Conservation (phyloP, 2,888 invertebrate genomes). For the Lobophora halterata region DNA sequence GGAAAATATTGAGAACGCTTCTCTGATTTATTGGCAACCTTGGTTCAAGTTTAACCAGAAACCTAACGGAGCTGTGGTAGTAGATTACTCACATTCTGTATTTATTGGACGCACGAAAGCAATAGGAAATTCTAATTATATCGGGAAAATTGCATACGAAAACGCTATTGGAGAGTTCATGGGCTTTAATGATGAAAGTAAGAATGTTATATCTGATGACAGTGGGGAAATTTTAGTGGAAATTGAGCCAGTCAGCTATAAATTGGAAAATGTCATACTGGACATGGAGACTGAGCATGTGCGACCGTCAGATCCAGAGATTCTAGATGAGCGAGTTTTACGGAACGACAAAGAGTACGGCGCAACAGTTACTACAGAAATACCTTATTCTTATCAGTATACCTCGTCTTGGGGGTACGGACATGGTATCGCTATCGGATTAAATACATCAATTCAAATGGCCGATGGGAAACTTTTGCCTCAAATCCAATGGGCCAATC, state of each 20-base stretch:
- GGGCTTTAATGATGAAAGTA: conserved; percentile 83
- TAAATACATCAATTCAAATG: conserved; percentile 83
- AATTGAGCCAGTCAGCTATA: conserved; percentile 89
- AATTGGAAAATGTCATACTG: conserved; percentile 84
- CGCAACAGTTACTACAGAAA: conserved; percentile 85
- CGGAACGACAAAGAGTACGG: conserved; percentile 79
- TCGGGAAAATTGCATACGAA: conserved; percentile 86
- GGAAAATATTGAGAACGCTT: conserved; percentile 88
- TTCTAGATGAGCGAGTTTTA: conserved; percentile 75
- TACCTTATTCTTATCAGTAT: conserved; percentile 86
- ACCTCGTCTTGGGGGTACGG: conserved; percentile 90
- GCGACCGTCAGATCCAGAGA: conserved; percentile 67
- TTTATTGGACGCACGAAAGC: conserved; percentile 63
- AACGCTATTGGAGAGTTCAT: conserved; percentile 85
- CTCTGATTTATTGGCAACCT: conserved; percentile 87
- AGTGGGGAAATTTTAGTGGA: conserved; percentile 90
- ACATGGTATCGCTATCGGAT: conserved; percentile 85
- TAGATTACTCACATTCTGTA: conserved; percentile 67
- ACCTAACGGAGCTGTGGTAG: conserved; percentile 85
- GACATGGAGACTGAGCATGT: conserved; percentile 77
- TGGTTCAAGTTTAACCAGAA: conserved; percentile 85
- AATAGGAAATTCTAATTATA: conserved; percentile 75
- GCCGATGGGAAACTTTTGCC: conserved; percentile 79
- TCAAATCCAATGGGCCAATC: conserved; percentile 87
- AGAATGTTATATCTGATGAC: conserved; percentile 72